A percentile compares a stretch with the other conserved stretches of the same genome.
Evolutionary conservation across 2,113 vertebrate genomes (phyloP).

Genomic region (Aspiorhynchus laticeps): DNA sequence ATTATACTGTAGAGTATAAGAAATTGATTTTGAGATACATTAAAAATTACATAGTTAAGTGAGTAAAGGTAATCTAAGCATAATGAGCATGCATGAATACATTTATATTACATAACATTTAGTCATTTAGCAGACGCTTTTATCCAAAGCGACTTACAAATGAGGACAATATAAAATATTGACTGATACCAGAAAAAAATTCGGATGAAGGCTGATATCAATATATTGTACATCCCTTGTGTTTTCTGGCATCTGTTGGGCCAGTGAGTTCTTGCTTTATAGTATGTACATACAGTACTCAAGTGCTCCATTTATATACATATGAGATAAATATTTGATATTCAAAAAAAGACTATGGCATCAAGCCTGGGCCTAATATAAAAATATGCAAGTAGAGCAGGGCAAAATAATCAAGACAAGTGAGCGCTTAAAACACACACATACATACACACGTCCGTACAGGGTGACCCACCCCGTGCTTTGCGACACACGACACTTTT

Average conservation of each 20-base stretch:
- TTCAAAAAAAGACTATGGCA: background rate
- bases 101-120: too few species aligned
- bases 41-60: background rate
- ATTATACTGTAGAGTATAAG: background rate
- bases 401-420: background rate
- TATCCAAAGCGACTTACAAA: too few species aligned
- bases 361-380: background rate
- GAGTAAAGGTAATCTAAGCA: background rate
- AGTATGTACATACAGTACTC: background rate
- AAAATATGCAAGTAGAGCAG: background rate
- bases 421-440: conserved; percentile 16
- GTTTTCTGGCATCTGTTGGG: background rate
- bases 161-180: background rate
- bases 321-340: background rate
- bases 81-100: background rate
- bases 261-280: background rate
- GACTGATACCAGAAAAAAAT: background rate
- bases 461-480: conserved; percentile 36
- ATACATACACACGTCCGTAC: background rate
- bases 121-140: too few species aligned
- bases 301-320: background rate
- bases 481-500: conserved; percentile 66
- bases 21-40: background rate
- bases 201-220: background rate
- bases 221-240: background rate